phyloP scores from a whole-genome alignment of 2,797 vertebrate genomes.

The Fundulus diaphanus region DNA sequence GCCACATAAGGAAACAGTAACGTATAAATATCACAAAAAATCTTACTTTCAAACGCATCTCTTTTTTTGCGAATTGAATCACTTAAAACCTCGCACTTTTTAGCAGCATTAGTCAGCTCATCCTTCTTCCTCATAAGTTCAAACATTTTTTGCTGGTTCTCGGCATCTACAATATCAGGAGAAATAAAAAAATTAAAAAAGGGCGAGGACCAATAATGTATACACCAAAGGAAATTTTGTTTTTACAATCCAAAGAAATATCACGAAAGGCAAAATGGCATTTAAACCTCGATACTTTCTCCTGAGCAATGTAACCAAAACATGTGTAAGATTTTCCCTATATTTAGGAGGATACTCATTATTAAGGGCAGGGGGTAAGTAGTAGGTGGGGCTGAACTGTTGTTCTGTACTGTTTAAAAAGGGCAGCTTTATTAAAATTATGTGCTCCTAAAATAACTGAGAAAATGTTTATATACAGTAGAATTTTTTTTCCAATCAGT shows the following conservation, averaged over 20 bases:
- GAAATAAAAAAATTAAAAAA: neutral
- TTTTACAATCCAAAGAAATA: neutral
- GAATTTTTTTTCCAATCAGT: too few relatives aligned
- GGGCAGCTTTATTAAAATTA: too few relatives aligned
- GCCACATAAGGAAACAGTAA: neutral
- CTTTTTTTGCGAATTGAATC: slow-evolving; percentile 72
- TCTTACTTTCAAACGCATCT: slow-evolving; percentile 82
- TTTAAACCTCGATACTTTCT: neutral
- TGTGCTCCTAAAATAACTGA: too few relatives aligned
- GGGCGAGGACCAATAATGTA: neutral
- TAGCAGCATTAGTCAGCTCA: slow-evolving; percentile 57
- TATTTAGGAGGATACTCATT: too few relatives aligned
- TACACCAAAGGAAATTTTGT: neutral
- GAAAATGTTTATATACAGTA: too few relatives aligned
- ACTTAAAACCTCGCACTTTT: slow-evolving; percentile 59
- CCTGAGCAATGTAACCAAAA: too few relatives aligned
- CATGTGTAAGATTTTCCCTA: too few relatives aligned
- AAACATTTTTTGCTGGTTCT: slow-evolving; percentile 84
- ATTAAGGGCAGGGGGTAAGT: too few relatives aligned
- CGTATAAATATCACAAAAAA: neutral
- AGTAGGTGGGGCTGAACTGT: too few relatives aligned
- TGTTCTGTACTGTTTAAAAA: too few relatives aligned
- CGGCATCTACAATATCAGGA: slow-evolving; percentile 77
- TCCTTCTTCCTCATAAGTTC: slow-evolving; percentile 85
- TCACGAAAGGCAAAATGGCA: neutral